Base-by-base conservation (phyloP, 2,888 invertebrate species). In the Griposia aprilina region DNA sequence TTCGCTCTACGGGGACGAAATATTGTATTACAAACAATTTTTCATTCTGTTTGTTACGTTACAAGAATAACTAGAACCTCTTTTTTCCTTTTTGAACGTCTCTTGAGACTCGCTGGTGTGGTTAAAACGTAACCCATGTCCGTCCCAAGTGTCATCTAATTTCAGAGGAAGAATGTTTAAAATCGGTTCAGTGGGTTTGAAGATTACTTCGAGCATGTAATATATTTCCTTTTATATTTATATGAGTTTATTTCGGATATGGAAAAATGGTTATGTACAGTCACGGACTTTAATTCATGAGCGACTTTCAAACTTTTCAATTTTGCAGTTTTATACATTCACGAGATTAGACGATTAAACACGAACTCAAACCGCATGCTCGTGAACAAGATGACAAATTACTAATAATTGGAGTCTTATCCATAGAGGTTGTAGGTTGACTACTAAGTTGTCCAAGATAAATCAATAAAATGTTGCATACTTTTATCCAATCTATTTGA, bases 51-150 rank as follows among this genome's bases (percentile, higher is more conserved):
- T 48, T n/a, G 17, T 60, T 72, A 82, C 83, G 83, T 78, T 72
- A 48, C 62, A 59, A 68, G 59, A 72, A 69, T 78, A 81, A 41
- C 55, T 55, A 23, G n/a, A n/a, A 82, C 68, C 69, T 69, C 26
- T 6, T 60, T 81, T 69, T 82, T 68, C 77, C 78, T 36, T 36
- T 59, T 50, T 50, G 57, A 36, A 10, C 26, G 63, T 72, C 75
- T 65, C 80, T 41, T 20, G 75, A 68, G 76, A 36, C 20, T 52
- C 67, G 67, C n/a, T 48, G 50, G 72, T 55, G 52, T 76, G 72
- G 85, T 79, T 75, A 74, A 68, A 76, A 82, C 82, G 74, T 76
- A 85, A 71, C 82, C 82, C 82, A 63, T 77, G 84, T 79, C 74
- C 67, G n/a, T 68, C 30, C 15, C 11, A 45, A 69, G 50, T 83